phyloP scores from a whole-genome alignment of 2,113 vertebrate species.

The Ursus arctos region DNA sequence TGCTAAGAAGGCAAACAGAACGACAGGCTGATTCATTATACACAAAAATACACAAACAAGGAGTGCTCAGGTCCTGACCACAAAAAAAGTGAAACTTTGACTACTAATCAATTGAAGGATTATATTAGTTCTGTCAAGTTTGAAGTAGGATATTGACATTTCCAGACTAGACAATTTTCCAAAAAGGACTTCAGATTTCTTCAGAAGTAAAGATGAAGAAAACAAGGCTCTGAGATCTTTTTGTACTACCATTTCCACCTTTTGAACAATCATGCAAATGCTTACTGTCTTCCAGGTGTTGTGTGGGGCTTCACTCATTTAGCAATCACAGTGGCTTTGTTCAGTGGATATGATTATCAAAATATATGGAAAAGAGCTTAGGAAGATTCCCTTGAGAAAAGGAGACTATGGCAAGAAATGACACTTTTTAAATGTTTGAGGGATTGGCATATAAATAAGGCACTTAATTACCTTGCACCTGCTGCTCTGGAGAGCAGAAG shows the following conservation, averaged over 20 bases:
- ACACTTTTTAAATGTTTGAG: not conserved
- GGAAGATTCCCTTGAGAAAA: not conserved
- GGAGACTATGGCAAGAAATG: not conserved
- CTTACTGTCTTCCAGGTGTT: not conserved
- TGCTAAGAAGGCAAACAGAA: not conserved
- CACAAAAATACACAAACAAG: not conserved
- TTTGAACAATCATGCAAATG: not conserved
- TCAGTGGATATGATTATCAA: not conserved
- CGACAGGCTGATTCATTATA: not conserved
- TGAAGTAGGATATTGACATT: not conserved
- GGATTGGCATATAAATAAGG: not conserved
- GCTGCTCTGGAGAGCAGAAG: not conserved
- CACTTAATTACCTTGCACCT: not conserved
- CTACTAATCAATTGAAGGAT: not conserved
- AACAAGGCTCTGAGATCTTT: not conserved
- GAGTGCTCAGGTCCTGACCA: not conserved
- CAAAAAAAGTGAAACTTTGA: not conserved
- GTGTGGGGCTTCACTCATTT: not conserved
- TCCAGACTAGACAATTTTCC: not conserved
- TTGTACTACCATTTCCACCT: not conserved
- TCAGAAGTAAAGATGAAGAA: not conserved
- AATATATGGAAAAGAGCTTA: not conserved
- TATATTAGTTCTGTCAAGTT: not conserved
- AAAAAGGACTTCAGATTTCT: not conserved
- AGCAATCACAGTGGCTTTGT: not conserved